These are phyloP conservation scores for Sitobion miscanthi DNA, from an alignment of 1,140 invertebrate genomes.

Conservation along the genomic window DNA sequence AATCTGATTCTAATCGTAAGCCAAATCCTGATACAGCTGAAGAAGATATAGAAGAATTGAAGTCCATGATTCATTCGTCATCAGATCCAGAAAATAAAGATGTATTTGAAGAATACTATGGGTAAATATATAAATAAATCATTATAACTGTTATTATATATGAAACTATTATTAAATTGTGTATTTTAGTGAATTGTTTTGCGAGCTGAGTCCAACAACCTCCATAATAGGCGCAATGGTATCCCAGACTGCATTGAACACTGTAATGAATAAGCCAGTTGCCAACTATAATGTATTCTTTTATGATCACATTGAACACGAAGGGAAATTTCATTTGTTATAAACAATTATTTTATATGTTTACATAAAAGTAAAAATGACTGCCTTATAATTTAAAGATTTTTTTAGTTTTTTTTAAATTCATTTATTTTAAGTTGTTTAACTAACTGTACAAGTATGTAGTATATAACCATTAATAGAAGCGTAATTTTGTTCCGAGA, in stretches of 20 bases:
- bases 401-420: not conserved
- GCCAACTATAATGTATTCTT: not conserved
- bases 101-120: conserved; percentile 15
- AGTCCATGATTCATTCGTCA: conserved; percentile 57
- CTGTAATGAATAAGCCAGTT: conserved; percentile 31
- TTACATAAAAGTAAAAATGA: not conserved
- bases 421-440: not conserved
- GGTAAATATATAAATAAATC: not conserved
- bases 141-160: not conserved
- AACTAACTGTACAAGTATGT: not conserved
- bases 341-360: not conserved
- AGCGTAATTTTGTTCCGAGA: no score
- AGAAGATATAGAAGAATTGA: conserved; percentile 70
- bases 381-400: not conserved
- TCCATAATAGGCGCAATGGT: conserved; percentile 61
- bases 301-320: conserved; percentile 19
- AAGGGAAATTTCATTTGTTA: conserved; percentile 28
- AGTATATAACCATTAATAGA: no score
- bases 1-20: conserved; percentile 72
- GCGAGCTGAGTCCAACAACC: conserved; percentile 57
- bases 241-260: conserved; percentile 61
- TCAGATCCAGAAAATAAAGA: not conserved
- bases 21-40: conserved; percentile 70
- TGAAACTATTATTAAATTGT: not conserved
- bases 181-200: conserved; percentile 55